phyloP scores from a whole-genome alignment of 1,140 invertebrate species.

The Nasonia giraulti region DNA sequence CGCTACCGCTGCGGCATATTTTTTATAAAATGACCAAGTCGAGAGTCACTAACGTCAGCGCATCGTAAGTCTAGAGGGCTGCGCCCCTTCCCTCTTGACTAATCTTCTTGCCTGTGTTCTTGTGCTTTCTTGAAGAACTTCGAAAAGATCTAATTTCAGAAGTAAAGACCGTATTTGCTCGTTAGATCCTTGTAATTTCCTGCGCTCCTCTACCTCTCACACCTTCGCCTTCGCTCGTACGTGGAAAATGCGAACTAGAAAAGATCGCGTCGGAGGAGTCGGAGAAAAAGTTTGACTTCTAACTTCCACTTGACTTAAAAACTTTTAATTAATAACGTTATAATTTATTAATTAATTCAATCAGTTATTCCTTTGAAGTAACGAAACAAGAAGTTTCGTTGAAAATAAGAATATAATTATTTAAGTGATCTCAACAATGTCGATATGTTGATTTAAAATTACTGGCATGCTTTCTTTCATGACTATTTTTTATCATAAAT shows the following conservation, averaged over 20 bases:
- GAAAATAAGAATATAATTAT: too few species aligned
- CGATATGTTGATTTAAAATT: too few species aligned
- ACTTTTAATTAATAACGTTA: background rate
- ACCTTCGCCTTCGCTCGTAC: background rate
- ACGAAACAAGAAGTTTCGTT: too few species aligned
- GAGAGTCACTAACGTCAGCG: background rate
- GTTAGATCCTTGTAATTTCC: constrained; percentile 10
- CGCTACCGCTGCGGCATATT: background rate
- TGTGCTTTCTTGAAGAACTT: background rate
- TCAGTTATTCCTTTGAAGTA: background rate
- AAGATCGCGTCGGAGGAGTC: background rate
- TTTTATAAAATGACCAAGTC: background rate
- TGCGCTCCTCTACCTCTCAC: background rate
- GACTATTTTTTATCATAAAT: too few species aligned
- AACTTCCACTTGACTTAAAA: background rate
- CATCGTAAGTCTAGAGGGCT: background rate
- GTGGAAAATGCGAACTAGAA: background rate
- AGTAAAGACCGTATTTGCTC: constrained; percentile 28
- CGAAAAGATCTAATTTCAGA: constrained; percentile 28
- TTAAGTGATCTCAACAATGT: too few species aligned
- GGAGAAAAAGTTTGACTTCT: background rate
- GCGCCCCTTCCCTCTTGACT: background rate
- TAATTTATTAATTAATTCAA: background rate
- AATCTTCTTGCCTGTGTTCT: constrained; percentile 4
- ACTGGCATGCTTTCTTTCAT: too few species aligned